phyloP scores from a whole-genome alignment of 2,797 vertebrate species.

The Fratercula arctica region DNA sequence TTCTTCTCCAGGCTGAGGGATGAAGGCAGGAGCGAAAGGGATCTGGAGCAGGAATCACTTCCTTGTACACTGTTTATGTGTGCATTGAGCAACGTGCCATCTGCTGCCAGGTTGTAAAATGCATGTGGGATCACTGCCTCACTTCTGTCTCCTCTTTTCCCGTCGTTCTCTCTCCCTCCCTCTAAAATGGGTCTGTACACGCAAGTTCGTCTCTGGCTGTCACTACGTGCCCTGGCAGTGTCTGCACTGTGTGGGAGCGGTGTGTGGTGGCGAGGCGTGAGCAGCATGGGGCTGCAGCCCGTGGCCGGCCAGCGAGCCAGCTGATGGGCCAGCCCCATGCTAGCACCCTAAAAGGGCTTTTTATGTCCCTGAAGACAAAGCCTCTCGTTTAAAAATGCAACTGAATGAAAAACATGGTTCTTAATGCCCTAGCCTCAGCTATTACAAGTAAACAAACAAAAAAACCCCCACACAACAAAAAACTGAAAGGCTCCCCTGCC shows the following conservation, averaged over 20 bases:
- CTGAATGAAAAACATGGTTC: slow-evolving; percentile 45
- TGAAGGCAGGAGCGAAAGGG: neutral
- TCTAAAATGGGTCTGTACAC: neutral
- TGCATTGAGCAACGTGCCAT: rapidly evolving
- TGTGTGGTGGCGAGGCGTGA: neutral
- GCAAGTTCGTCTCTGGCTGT: neutral
- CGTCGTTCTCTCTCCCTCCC: neutral
- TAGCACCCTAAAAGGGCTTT: slow-evolving; percentile 27
- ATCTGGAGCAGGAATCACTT: neutral
- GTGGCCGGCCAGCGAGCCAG: neutral
- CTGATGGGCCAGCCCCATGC: neutral
- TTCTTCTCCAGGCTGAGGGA: too few relatives aligned
- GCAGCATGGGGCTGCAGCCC: neutral
- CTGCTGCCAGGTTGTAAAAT: neutral
- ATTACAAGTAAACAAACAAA: slow-evolving; percentile 37
- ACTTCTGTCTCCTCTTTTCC: neutral
- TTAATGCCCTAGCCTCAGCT: slow-evolving; percentile 26
- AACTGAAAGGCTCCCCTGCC: neutral
- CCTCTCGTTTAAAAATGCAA: slow-evolving; percentile 43
- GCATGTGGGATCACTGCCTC: neutral
- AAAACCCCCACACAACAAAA: neutral
- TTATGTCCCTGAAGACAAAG: slow-evolving; percentile 37
- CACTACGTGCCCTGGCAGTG: neutral
- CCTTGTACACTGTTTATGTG: neutral
- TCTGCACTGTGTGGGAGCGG: neutral